Conservation (phyloP, 2,113 vertebrate genomes). For the Cnemophilus loriae region DNA sequence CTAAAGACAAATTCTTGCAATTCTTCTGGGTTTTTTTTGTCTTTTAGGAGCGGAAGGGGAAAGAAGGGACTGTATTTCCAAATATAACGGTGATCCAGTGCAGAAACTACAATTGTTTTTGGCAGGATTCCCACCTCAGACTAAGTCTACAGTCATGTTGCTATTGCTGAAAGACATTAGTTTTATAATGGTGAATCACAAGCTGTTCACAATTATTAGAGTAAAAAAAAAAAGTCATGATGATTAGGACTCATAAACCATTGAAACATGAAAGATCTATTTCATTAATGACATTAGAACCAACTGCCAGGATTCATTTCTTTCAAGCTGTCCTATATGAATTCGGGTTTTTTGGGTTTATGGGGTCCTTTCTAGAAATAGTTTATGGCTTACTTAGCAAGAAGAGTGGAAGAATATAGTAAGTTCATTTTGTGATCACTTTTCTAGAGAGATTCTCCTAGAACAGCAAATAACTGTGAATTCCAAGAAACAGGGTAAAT, state of each 20-base stretch:
- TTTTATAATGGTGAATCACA: not conserved
- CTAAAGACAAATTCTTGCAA: not conserved
- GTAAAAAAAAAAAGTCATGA: not conserved
- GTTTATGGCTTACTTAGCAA: not conserved
- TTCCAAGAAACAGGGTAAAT: not conserved
- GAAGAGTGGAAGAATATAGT: not conserved
- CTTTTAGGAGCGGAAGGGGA: not conserved
- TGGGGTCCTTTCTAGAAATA: not conserved
- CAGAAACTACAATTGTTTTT: not conserved
- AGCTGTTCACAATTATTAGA: slow-evolving; percentile 3
- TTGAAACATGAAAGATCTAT: not conserved
- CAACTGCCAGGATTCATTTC: not conserved
- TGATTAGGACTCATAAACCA: not conserved
- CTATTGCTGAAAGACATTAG: slow-evolving; percentile 1
- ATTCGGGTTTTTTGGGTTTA: not conserved
- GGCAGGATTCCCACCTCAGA: not conserved
- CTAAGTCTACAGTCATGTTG: not conserved
- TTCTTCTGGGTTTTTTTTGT: not conserved
- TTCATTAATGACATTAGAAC: not conserved
- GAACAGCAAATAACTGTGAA: not conserved
- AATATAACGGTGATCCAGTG: not conserved
- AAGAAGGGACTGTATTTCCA: not conserved
- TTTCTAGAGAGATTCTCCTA: not conserved
- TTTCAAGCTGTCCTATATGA: not conserved
- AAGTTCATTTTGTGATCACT: not conserved